Percentiles rank a stretch among this genome's conserved stretches.
These are phyloP conservation scores for Sthenelais limicola DNA, from an alignment of 2,888 invertebrate genomes.

Conservation along the genomic window DNA sequence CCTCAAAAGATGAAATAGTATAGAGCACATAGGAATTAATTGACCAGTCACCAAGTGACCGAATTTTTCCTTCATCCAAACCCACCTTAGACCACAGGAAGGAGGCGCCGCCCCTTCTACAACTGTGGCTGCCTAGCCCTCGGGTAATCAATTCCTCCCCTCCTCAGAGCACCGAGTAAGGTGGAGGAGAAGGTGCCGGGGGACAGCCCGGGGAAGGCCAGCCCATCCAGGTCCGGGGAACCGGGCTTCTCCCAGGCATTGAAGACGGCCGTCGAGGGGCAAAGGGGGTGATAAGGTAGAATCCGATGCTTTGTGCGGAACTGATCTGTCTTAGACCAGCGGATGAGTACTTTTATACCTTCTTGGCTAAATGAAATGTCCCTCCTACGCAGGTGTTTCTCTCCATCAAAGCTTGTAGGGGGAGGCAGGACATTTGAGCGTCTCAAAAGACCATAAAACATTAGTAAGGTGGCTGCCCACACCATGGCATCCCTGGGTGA, in stretches of 20 bases:
- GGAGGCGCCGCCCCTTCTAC: slow-evolving; percentile 1
- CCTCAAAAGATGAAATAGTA: too few relatives aligned
- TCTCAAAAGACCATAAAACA: slow-evolving; percentile 6
- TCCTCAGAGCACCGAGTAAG: too few relatives aligned
- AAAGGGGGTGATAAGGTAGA: slow-evolving; percentile 3
- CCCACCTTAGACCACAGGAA: background rate
- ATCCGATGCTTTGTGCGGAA: background rate
- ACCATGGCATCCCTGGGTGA: background rate
- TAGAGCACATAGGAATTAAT: background rate
- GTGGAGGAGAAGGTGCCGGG: too few relatives aligned
- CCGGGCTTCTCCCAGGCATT: too few relatives aligned
- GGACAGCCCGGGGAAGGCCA: too few relatives aligned
- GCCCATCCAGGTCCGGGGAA: too few relatives aligned
- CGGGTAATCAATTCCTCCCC: too few relatives aligned
- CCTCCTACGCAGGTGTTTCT: background rate
- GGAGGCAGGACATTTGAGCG: slow-evolving; percentile 10
- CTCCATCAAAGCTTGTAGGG: background rate
- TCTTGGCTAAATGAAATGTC: background rate
- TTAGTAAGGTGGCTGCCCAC: slow-evolving; percentile 28
- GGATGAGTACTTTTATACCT: background rate
- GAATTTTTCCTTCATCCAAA: background rate
- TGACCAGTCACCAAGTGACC: background rate
- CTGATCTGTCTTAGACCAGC: slow-evolving; percentile 30
- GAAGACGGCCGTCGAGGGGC: slow-evolving; percentile 6
- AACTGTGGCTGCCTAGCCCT: background rate